These are phyloP conservation scores for Cephus cinctus DNA, from an alignment of 1,140 invertebrate genomes.

Conservation along the genomic window DNA sequence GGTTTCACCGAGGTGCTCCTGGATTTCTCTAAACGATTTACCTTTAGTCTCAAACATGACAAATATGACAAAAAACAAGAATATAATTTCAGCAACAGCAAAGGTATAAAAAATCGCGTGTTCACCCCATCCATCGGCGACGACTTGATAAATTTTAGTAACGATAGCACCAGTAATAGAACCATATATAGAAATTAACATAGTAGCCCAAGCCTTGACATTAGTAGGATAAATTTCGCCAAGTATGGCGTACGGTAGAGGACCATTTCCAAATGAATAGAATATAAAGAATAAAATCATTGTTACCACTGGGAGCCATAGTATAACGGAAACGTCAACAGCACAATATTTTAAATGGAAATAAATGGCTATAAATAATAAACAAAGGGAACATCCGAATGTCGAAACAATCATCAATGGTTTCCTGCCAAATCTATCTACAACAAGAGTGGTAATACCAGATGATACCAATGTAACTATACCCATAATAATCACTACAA, in stretches of 20 bases:
- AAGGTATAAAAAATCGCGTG: slow-evolving; percentile 73
- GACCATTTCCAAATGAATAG: slow-evolving; percentile 66
- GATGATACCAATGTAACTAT: not conserved
- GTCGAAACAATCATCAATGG: slow-evolving; percentile 1
- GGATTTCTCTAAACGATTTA: slow-evolving; percentile 61
- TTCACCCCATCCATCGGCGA: slow-evolving; percentile 58
- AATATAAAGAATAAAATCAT: slow-evolving; percentile 63
- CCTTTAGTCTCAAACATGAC: slow-evolving; percentile 76
- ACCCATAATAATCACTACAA: not conserved
- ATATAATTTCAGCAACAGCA: slow-evolving; percentile 48
- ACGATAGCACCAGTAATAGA: slow-evolving; percentile 69
- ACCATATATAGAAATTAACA: slow-evolving; percentile 66
- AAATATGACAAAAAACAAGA: slow-evolving; percentile 59
- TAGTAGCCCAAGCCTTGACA: slow-evolving; percentile 65
- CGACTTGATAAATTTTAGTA: slow-evolving; percentile 66
- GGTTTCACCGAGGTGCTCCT: not conserved
- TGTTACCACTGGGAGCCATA: slow-evolving; percentile 61
- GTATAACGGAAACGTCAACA: slow-evolving; percentile 24
- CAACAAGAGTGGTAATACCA: not conserved
- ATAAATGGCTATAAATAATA: slow-evolving; percentile 32
- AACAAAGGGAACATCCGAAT: slow-evolving; percentile 43
- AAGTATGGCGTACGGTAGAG: slow-evolving; percentile 67
- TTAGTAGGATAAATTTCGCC: slow-evolving; percentile 71
- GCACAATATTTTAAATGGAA: slow-evolving; percentile 19
- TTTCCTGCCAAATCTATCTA: slow-evolving; percentile 15